Conservation (phyloP, 92 coral and sea anemone genomes). For the Heteractis magnifica region DNA sequence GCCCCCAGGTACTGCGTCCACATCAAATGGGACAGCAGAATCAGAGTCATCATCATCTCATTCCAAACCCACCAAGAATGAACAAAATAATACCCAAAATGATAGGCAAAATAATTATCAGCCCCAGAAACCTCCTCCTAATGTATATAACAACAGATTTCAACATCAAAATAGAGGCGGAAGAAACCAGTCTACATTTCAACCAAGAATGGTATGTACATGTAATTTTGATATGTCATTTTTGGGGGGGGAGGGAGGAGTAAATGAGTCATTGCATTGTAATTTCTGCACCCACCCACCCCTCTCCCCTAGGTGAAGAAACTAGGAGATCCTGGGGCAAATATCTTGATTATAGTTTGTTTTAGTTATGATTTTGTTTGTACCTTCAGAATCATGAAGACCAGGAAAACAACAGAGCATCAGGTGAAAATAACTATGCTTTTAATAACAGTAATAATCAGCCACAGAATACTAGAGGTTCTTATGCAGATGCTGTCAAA, state of each 20-base stretch:
- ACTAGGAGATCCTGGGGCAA: not conserved
- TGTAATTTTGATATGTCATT: not conserved
- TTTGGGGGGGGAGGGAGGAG: not conserved
- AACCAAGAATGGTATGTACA: slow-evolving; percentile 24
- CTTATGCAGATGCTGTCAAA: slow-evolving; percentile 77
- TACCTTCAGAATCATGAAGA: slow-evolving; percentile 1
- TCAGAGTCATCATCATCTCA: slow-evolving; percentile 22
- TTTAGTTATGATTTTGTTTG: not conserved
- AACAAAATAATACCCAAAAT: not conserved
- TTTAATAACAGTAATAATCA: not conserved
- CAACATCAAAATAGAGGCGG: not conserved
- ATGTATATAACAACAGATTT: not conserved
- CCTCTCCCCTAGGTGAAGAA: not conserved
- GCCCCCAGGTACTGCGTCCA: slow-evolving; percentile 32
- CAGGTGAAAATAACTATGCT: not conserved
- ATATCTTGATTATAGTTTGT: no score
- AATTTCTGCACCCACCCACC: no score
- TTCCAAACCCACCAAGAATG: slow-evolving; percentile 11
- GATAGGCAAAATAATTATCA: not conserved
- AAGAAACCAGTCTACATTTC: slow-evolving; percentile 7
- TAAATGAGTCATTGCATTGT: no score
- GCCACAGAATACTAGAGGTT: slow-evolving; percentile 7
- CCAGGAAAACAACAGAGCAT: slow-evolving; percentile 27
- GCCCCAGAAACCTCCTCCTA: slow-evolving; percentile 6
- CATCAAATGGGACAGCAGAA: slow-evolving; percentile 28